Conservation (phyloP, 92 coral and sea anemone genomes). For the Paragorgia papillata region DNA sequence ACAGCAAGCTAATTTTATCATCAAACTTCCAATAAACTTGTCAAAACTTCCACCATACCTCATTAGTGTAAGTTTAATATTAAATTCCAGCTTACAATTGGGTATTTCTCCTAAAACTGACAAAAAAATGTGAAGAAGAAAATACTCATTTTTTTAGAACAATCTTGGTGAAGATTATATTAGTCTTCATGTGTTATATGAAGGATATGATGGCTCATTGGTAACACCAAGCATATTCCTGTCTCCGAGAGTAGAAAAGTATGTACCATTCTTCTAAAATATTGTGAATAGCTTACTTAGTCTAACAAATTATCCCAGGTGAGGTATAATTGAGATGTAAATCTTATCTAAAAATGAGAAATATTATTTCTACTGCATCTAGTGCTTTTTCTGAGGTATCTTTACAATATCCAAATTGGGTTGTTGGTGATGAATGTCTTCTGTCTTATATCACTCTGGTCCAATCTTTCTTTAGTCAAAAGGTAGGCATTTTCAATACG, state of each 20-base stretch:
- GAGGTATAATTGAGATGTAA: too few relatives aligned
- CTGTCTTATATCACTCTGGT: slow-evolving; percentile 80
- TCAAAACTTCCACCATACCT: slow-evolving; percentile 78
- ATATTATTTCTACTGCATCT: neutral
- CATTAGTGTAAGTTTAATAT: slow-evolving; percentile 62
- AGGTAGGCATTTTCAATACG: slow-evolving; percentile 49
- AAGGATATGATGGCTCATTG: slow-evolving; percentile 65
- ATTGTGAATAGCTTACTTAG: too few relatives aligned
- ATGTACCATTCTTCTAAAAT: neutral
- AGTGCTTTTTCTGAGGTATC: slow-evolving; percentile 17
- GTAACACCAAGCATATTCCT: slow-evolving; percentile 74
- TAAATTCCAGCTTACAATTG: too few relatives aligned
- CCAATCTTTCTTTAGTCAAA: slow-evolving; percentile 58
- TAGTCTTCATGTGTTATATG: slow-evolving; percentile 66
- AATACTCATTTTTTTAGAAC: slow-evolving; percentile 53
- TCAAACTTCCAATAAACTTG: slow-evolving; percentile 79
- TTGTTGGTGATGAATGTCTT: slow-evolving; percentile 71
- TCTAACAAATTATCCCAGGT: too few relatives aligned
- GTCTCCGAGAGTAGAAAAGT: slow-evolving; percentile 98
- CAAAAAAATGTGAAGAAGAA: neutral
- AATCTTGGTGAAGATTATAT: slow-evolving; percentile 87
- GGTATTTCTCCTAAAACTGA: too few relatives aligned
- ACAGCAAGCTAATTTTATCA: slow-evolving; percentile 71
- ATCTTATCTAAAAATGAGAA: too few relatives aligned
- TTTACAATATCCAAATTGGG: slow-evolving; percentile 31